Evolutionary conservation across 2,113 vertebrate species (phyloP).

Genomic region (Myotis lucifugus): DNA sequence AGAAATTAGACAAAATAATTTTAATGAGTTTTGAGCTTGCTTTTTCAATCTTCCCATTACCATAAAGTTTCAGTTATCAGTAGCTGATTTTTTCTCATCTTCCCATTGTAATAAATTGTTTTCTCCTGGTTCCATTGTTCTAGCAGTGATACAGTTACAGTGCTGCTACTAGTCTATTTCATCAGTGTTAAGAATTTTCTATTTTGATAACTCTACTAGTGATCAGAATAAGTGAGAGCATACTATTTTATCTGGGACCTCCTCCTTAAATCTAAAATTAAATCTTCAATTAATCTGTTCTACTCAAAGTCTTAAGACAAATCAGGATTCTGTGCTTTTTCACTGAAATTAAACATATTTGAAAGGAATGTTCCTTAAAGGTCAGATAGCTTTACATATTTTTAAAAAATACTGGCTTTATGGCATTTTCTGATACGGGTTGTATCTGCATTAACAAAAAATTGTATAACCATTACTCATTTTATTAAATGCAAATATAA

Average conservation of each 20-base stretch:
- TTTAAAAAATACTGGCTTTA: constrained; percentile 1
- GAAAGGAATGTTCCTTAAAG: constrained; percentile 41
- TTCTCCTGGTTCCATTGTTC: background rate
- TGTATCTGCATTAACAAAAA: background rate
- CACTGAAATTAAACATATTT: constrained; percentile 43
- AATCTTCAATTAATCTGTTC: background rate
- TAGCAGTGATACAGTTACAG: background rate
- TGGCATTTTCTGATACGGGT: constrained; percentile 9
- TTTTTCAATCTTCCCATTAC: background rate
- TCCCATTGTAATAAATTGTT: background rate
- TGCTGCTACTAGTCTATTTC: background rate
- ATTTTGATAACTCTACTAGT: background rate
- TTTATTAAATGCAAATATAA: background rate
- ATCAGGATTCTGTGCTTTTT: constrained; percentile 3
- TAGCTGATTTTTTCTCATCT: background rate
- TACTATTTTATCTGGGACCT: background rate
- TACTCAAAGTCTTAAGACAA: background rate
- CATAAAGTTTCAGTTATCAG: background rate
- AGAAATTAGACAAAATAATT: constrained; percentile 35
- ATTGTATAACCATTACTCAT: background rate
- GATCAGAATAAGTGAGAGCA: background rate
- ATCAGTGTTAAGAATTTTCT: constrained; percentile 23
- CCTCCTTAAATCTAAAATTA: constrained; percentile 6
- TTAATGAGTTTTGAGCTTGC: background rate
- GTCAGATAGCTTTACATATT: background rate